A percentile compares a stretch with the other conserved stretches of the same genome.
phyloP scores from a whole-genome alignment of 2,888 invertebrate genomes.

The Tortricodes alternella region DNA sequence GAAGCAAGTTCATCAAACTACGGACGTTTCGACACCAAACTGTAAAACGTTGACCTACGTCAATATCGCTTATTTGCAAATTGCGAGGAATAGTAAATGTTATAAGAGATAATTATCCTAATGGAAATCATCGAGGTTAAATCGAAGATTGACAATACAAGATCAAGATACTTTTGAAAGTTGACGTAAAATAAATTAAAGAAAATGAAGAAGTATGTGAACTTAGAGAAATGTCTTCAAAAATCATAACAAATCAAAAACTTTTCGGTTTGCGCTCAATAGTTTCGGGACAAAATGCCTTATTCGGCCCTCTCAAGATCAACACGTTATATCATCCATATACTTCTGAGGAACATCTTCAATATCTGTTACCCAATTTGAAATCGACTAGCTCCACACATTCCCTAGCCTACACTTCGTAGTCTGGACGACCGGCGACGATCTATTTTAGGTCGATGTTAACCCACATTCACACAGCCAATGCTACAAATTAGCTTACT shows the following conservation, averaged over 20 bases:
- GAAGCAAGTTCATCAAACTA: slow-evolving; percentile 60
- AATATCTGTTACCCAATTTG: background rate
- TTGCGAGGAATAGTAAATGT: slow-evolving; percentile 4
- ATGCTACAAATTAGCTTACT: slow-evolving; percentile 64
- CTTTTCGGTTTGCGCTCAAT: background rate
- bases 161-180: background rate
- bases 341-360: background rate
- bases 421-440: slow-evolving; percentile 48
- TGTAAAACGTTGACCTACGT: slow-evolving; percentile 35
- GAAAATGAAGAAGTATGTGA: no score
- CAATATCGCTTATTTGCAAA: slow-evolving; percentile 14
- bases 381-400: background rate
- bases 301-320: background rate
- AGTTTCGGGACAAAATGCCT: background rate
- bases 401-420: slow-evolving; percentile 12
- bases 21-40: slow-evolving; percentile 45
- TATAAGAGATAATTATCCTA: background rate
- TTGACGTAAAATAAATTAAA: background rate
- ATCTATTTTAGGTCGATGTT: slow-evolving; percentile 68
- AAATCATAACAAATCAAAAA: background rate
- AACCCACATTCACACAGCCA: slow-evolving; percentile 66
- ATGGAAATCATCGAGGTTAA: background rate
- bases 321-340: background rate
- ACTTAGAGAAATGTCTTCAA: background rate
- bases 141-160: background rate